phyloP scores from a whole-genome alignment of 2,797 vertebrate species.

The Tenualosa ilisha region DNA sequence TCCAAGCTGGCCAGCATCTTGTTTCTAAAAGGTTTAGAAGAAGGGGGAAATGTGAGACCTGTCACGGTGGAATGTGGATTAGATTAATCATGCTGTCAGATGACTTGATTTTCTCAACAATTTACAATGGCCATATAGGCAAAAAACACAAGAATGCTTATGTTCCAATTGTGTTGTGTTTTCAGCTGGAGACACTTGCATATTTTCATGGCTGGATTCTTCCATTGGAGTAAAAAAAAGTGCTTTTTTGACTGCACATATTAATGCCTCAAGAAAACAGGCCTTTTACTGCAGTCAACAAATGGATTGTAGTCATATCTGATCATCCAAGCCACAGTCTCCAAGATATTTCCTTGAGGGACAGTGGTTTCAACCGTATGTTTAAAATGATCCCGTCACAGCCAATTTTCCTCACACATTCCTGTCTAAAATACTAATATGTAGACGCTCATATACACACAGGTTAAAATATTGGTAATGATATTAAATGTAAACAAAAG shows the following conservation, averaged over 20 bases:
- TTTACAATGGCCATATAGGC: neutral
- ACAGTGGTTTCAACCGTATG: neutral
- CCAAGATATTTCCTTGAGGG: neutral
- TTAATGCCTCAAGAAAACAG: neutral
- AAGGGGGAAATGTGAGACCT: neutral
- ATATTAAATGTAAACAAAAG: neutral
- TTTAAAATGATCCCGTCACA: neutral
- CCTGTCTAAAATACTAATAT: neutral
- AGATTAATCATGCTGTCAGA: neutral
- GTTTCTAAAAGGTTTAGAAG: neutral
- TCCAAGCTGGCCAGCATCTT: neutral
- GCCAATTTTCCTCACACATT: neutral
- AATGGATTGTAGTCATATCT: neutral
- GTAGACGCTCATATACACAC: neutral
- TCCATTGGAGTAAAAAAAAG: neutral
- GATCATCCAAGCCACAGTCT: neutral
- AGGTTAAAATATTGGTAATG: neutral
- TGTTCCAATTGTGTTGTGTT: neutral
- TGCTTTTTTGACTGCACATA: neutral
- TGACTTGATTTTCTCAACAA: neutral
- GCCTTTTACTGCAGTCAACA: neutral
- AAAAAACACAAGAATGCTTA: neutral
- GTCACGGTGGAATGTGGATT: constrained; percentile 12
- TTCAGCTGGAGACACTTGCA: neutral
- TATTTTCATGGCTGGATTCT: neutral